These are phyloP conservation scores for Brachionus calyciflorus DNA, from an alignment of 1,140 invertebrate species.

Conservation along the genomic window DNA sequence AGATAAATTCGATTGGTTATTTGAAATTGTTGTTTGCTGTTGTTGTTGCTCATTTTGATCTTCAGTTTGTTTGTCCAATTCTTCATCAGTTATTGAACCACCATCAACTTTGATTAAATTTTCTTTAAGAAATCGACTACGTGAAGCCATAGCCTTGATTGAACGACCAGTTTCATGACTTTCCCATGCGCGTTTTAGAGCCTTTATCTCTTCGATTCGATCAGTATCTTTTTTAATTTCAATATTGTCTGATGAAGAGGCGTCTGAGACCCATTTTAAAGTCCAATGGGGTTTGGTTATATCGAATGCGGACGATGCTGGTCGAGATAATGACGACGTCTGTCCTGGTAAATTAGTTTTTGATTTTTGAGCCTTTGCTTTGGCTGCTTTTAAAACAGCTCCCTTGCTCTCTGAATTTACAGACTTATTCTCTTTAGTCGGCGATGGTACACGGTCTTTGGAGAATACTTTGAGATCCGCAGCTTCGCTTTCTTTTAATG, in stretches of 20 bases:
- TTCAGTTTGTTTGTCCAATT: constrained; percentile 48
- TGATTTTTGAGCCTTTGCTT: constrained; percentile 50
- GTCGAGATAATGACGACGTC: neutral
- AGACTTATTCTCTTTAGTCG: constrained; percentile 15
- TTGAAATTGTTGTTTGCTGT: too few species aligned
- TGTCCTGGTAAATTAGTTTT: constrained; percentile 49
- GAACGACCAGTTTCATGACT: constrained; percentile 58
- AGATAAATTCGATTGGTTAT: too few species aligned
- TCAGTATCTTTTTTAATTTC: constrained; percentile 60
- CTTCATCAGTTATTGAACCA: constrained; percentile 44
- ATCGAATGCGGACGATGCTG: constrained; percentile 52
- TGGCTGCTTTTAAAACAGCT: constrained; percentile 49
- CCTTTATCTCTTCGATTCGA: constrained; percentile 57
- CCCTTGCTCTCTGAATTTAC: constrained; percentile 48
- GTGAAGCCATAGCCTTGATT: constrained; percentile 57
- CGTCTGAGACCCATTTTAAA: constrained; percentile 57
- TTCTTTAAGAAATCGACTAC: constrained; percentile 55
- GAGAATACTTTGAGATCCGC: constrained; percentile 55
- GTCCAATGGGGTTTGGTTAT: constrained; percentile 57
- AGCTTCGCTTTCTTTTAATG: constrained; percentile 58
- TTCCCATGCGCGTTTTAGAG: constrained; percentile 61
- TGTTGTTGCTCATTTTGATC: constrained; percentile 49
- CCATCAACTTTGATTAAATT: constrained; percentile 53
- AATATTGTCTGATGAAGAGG: constrained; percentile 54
- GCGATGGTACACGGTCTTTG: neutral